Conservation (phyloP, 2,113 vertebrate genomes). For the Egretta garzetta region DNA sequence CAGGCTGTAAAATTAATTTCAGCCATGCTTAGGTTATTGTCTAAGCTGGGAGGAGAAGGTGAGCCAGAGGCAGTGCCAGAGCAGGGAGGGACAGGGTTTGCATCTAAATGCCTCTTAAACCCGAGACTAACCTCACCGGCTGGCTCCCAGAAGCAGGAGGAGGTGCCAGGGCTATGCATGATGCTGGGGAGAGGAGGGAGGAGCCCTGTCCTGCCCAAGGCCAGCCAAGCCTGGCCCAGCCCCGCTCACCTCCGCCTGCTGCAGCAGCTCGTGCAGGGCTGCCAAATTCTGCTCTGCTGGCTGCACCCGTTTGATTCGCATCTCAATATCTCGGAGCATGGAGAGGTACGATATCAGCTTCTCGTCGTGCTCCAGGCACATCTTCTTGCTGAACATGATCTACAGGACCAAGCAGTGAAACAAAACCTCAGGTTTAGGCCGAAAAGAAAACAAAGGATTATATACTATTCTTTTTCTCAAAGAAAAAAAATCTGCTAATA, state of each 20-base stretch:
- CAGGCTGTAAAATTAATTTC: background rate
- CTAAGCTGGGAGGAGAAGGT: background rate
- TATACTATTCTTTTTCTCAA: background rate
- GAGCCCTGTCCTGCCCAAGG: background rate
- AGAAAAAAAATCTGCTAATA: background rate
- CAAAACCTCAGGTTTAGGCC: background rate
- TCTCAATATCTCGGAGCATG: constrained; percentile 88
- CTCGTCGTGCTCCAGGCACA: constrained; percentile 90
- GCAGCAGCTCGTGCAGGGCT: constrained; percentile 80
- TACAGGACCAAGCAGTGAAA: constrained; percentile 37
- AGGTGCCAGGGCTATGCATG: background rate
- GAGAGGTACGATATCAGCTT: constrained; percentile 87
- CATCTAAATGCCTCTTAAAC: background rate
- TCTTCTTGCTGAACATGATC: constrained; percentile 82
- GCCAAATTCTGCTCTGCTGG: constrained; percentile 73
- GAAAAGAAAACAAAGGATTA: background rate
- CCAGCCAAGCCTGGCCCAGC: background rate
- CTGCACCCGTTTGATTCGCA: constrained; percentile 83
- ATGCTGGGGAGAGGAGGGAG: background rate
- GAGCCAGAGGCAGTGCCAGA: background rate
- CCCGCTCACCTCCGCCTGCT: constrained; percentile 83
- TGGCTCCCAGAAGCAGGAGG: background rate
- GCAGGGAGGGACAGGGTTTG: background rate
- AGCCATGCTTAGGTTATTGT: background rate
- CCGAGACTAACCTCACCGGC: background rate